Conservation (phyloP, 2,113 vertebrate genomes). For the Epinephelus fuscoguttatus region DNA sequence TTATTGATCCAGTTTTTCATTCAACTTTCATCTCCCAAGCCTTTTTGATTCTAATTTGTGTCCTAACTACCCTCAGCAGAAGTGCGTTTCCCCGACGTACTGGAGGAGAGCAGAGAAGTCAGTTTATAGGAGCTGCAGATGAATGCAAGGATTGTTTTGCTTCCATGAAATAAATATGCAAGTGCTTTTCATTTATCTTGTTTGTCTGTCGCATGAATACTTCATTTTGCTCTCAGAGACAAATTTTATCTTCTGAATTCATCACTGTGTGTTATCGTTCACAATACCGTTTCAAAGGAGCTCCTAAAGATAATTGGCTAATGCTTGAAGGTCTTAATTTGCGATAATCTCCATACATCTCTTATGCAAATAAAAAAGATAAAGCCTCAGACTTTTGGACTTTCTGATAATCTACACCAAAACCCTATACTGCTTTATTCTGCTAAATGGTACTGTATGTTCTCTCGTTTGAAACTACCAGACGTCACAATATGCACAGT, state of each 20-base stretch:
- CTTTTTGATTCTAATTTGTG: conserved; percentile 68
- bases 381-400: conserved; percentile 14
- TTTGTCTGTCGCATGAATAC: conserved; percentile 63
- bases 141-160: conserved; percentile 64
- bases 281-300: conserved; percentile 20
- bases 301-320: conserved; percentile 35
- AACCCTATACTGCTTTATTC: not conserved
- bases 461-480: not conserved
- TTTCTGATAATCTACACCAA: conserved; percentile 7
- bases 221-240: conserved; percentile 46
- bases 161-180: conserved; percentile 73
- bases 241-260: conserved; percentile 40
- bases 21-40: conserved; percentile 62
- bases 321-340: conserved; percentile 40
- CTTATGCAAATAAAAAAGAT: conserved; percentile 25
- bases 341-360: conserved; percentile 27
- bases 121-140: conserved; percentile 24
- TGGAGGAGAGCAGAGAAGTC: conserved; percentile 29
- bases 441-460: not conserved
- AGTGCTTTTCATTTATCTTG: conserved; percentile 46
- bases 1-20: conserved; percentile 72
- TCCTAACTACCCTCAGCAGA: conserved; percentile 46
- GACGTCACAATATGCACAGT: not conserved
- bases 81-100: not conserved
- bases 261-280: conserved; percentile 33